These are phyloP conservation scores for Pelusios castaneus DNA, from an alignment of 2,113 vertebrate species.

Conservation along the genomic window DNA sequence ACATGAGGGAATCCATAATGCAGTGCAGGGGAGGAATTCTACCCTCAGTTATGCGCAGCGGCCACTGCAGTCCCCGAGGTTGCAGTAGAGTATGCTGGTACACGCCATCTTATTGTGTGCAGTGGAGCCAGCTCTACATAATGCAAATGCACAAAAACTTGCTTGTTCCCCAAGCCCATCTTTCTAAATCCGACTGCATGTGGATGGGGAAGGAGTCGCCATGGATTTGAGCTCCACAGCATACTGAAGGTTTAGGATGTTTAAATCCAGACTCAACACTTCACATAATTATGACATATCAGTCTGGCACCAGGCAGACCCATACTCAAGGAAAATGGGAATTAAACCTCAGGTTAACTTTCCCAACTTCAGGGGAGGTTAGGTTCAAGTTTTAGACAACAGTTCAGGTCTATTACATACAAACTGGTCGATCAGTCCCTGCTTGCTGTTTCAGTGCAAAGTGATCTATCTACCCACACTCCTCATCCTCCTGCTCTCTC, in stretches of 20 bases:
- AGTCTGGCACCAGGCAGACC: background rate
- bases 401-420: background rate
- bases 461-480: background rate
- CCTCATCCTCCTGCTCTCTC: background rate
- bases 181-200: background rate
- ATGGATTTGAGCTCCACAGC: background rate
- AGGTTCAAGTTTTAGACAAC: background rate
- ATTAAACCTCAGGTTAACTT: background rate
- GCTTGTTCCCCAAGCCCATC: background rate
- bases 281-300: fast-evolving
- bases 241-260: background rate
- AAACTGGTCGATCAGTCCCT: background rate
- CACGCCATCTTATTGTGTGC: background rate
- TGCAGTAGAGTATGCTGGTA: background rate
- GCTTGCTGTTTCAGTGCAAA: background rate
- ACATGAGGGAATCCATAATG: background rate
- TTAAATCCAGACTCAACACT: background rate
- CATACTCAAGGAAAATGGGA: fast-evolving
- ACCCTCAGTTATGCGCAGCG: background rate
- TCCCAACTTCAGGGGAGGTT: background rate
- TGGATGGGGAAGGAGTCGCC: background rate
- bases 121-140: background rate
- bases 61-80: background rate
- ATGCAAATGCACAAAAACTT: background rate
- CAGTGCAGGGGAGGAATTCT: background rate